phyloP scores from a whole-genome alignment of 2,797 vertebrate genomes.

The Phoebastria nigripes region DNA sequence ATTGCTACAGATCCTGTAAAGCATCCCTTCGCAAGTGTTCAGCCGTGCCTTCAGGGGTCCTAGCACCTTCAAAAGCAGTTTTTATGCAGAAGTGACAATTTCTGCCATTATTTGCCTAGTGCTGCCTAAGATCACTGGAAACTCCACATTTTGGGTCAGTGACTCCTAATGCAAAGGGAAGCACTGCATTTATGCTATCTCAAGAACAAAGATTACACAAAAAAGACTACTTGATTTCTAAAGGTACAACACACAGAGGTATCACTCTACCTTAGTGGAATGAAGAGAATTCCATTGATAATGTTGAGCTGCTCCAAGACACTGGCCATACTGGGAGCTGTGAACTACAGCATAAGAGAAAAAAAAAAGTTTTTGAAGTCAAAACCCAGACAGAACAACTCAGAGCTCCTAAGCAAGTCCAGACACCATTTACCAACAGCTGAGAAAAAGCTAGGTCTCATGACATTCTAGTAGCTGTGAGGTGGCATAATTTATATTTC shows the following conservation, averaged over 20 bases:
- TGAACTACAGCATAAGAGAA: constrained; percentile 78
- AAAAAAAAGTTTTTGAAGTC: background rate
- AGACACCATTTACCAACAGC: background rate
- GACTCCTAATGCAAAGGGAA: background rate
- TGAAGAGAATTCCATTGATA: constrained; percentile 99
- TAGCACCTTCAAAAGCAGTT: background rate
- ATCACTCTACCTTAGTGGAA: constrained; percentile 91
- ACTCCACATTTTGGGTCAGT: too few species aligned
- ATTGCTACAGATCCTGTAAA: background rate
- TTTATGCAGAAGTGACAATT: background rate
- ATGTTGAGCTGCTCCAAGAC: constrained; percentile 97
- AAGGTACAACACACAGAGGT: background rate
- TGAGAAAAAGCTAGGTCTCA: background rate
- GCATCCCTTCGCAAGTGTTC: background rate
- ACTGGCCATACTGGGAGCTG: constrained; percentile 96
- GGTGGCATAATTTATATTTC: background rate
- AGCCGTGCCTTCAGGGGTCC: background rate
- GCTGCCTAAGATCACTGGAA: background rate
- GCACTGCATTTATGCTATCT: background rate
- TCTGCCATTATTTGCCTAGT: background rate
- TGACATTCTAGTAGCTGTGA: background rate
- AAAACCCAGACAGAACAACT: background rate
- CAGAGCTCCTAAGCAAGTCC: background rate
- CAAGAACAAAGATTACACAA: background rate
- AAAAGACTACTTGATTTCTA: background rate